Evolutionary conservation across 2,888 invertebrate species (phyloP).

Genomic region (Auanema freiburgensis): DNA sequence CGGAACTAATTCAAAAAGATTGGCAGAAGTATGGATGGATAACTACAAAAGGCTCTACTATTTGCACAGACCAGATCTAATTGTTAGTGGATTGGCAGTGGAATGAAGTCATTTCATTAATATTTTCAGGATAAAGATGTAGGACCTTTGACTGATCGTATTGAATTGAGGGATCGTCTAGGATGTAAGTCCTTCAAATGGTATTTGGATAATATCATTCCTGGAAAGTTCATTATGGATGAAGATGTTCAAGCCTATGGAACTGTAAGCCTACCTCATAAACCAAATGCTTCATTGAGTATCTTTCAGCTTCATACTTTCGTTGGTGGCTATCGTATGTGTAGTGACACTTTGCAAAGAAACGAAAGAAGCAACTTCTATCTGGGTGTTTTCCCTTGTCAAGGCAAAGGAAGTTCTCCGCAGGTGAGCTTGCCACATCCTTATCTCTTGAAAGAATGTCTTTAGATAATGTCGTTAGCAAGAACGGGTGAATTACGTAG

Average conservation of each 20-base stretch:
- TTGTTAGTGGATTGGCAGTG: conserved; percentile 51
- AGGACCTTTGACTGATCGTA: conserved; percentile 78
- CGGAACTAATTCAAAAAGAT: conserved; percentile 90
- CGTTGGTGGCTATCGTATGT: conserved; percentile 37
- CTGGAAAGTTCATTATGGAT: conserved; percentile 78
- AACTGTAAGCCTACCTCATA: conserved; percentile 32
- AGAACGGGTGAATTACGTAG: conserved; percentile 54
- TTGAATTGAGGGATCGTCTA: conserved; percentile 77
- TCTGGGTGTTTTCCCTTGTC: conserved; percentile 57
- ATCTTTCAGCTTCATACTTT: conserved; percentile 35
- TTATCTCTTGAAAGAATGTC: conserved; percentile 8
- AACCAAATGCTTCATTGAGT: neutral
- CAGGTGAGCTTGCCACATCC: conserved; percentile 43
- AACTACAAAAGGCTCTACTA: conserved; percentile 90
- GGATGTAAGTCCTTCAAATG: conserved; percentile 88
- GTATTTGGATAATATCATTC: conserved; percentile 71
- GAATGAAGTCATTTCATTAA: neutral
- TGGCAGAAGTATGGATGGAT: conserved; percentile 93
- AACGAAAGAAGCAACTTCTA: conserved; percentile 46
- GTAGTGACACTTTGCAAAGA: conserved; percentile 56
- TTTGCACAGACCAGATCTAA: conserved; percentile 79
- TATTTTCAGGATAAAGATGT: conserved; percentile 40
- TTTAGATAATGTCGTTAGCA: conserved; percentile 61
- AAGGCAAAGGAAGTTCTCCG: conserved; percentile 57
- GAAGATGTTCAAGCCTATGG: conserved; percentile 80